phyloP scores from a whole-genome alignment of 92 coral and sea anemone species.

The Zoanthus gigantus region DNA sequence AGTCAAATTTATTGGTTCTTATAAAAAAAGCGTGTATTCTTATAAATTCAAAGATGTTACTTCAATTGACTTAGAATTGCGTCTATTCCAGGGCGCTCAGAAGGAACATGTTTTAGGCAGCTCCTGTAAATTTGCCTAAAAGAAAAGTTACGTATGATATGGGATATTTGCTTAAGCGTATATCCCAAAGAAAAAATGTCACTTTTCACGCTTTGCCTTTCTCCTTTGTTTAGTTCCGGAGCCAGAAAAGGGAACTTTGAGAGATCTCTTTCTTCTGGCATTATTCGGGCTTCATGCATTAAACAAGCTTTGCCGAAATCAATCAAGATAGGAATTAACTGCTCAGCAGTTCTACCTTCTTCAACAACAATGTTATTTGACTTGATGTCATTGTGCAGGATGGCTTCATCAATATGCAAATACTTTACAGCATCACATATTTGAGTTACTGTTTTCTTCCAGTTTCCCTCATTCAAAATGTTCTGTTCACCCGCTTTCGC shows the following conservation, averaged over 20 bases:
- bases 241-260: constrained; percentile 11
- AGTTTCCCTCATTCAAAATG: background rate
- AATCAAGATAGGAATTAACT: constrained; percentile 6
- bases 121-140: background rate
- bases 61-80: background rate
- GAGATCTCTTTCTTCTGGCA: background rate
- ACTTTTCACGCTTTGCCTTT: background rate
- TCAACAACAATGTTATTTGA: background rate
- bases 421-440: constrained; percentile 14
- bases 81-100: constrained; percentile 3
- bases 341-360: background rate
- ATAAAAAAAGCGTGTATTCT: no score
- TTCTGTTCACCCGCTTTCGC: constrained; percentile 9
- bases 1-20: no score
- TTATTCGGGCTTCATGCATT: background rate
- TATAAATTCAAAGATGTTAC: background rate
- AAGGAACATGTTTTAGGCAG: constrained; percentile 26
- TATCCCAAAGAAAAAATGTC: constrained; percentile 7
- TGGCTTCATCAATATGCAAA: background rate
- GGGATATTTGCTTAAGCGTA: constrained; percentile 11
- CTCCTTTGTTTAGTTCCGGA: constrained; percentile 6
- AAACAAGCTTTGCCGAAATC: constrained; percentile 32
- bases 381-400: constrained; percentile 38
- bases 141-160: background rate
- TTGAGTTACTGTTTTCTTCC: background rate